Conservation (phyloP, 2,797 vertebrate species). For the Synaphobranchus kaupii region DNA sequence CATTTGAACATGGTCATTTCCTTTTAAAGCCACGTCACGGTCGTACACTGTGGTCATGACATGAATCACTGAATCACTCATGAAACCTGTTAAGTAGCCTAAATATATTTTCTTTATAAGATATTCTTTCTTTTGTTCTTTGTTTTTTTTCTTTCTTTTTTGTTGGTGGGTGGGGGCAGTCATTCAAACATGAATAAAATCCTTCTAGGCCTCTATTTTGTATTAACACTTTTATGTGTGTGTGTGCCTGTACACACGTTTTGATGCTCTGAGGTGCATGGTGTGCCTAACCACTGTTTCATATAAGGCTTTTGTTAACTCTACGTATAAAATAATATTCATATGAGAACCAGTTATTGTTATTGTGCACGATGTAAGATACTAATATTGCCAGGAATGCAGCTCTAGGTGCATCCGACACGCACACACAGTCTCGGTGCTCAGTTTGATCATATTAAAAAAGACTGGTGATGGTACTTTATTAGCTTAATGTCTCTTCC, state of each 20-base stretch:
- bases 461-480: not conserved
- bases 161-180: not conserved
- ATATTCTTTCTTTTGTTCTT: not conserved
- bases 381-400: not conserved
- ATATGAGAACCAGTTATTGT: not conserved
- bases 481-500: slow-evolving; percentile 10
- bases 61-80: not conserved
- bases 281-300: not conserved
- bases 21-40: not conserved
- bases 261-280: not conserved
- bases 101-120: not conserved
- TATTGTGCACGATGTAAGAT: not conserved
- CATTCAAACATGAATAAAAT: not conserved
- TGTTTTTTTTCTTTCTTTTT: not conserved
- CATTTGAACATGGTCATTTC: not conserved
- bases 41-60: not conserved
- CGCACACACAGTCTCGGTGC: not conserved
- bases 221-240: not conserved
- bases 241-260: not conserved
- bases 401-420: not conserved
- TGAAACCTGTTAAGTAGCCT: not conserved
- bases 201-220: not conserved
- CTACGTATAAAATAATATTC: not conserved
- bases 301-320: not conserved
- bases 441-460: not conserved